Evolutionary conservation across 1,140 invertebrate genomes (phyloP).

Genomic region (Zaprionus africanus): DNA sequence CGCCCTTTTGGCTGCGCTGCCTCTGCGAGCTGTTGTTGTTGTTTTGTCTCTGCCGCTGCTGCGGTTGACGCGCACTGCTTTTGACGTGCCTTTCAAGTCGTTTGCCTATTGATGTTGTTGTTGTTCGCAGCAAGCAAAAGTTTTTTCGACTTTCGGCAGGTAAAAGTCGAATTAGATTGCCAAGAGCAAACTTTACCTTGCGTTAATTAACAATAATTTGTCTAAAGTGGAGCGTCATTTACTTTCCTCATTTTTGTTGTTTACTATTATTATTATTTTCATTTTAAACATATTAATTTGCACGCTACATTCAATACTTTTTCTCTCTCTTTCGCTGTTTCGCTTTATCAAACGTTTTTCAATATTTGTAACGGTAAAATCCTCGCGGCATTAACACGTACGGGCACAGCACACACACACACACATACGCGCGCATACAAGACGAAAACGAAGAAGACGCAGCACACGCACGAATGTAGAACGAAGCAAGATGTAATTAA

Average conservation of each 20-base stretch:
- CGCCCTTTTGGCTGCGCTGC: conserved; percentile 33
- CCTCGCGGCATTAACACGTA: conserved; percentile 24
- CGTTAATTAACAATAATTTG: conserved; percentile 54
- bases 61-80: conserved; percentile 27
- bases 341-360: conserved; percentile 26
- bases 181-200: conserved; percentile 26
- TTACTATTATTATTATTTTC: conserved; percentile 32
- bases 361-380: conserved; percentile 68
- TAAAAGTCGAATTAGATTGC: conserved; percentile 23
- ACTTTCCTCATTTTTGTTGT: conserved; percentile 9
- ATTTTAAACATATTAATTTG: conserved; percentile 27
- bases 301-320: conserved; percentile 1
- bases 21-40: conserved; percentile 31
- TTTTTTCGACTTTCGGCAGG: conserved; percentile 14
- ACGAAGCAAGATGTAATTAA: neutral
- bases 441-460: conserved; percentile 23
- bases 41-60: conserved; percentile 20
- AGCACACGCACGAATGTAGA: conserved; percentile 16
- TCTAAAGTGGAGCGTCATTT: conserved; percentile 29
- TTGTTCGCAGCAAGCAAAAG: conserved; percentile 27
- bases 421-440: conserved; percentile 4
- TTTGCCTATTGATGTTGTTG: conserved; percentile 26
- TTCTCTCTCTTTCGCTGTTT: neutral
- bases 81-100: conserved; percentile 32
- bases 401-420: conserved; percentile 17